Conservation (phyloP, 2,113 vertebrate genomes). For the Aegotheles bennettii region DNA sequence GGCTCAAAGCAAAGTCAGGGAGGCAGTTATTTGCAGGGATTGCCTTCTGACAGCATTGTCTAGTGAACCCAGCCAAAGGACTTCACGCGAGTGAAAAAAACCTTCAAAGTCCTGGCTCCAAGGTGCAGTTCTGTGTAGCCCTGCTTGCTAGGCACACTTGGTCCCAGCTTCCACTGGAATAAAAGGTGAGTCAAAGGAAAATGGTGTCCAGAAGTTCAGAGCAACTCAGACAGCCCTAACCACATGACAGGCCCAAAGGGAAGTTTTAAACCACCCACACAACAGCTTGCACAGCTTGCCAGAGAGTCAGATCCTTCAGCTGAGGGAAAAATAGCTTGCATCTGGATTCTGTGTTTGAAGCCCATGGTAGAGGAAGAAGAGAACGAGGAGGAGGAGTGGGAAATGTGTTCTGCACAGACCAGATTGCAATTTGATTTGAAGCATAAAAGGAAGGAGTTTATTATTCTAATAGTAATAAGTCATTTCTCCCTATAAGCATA, state of each 20-base stretch:
- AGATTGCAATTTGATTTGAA: conserved; percentile 56
- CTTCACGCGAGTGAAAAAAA: neutral
- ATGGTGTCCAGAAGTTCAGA: conserved; percentile 56
- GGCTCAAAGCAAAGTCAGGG: neutral
- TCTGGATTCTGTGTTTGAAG: conserved; percentile 69
- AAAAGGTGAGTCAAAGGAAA: conserved; percentile 71
- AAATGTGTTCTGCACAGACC: conserved; percentile 17
- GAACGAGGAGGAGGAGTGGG: conserved; percentile 55
- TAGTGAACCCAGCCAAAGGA: neutral
- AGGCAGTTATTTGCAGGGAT: conserved; percentile 15
- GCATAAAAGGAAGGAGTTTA: conserved; percentile 59
- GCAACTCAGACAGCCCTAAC: conserved; percentile 63
- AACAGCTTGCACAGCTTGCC: conserved; percentile 66
- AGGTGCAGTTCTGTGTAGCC: neutral
- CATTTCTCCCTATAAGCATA: conserved; percentile 26
- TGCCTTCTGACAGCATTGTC: neutral
- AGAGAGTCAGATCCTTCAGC: conserved; percentile 62
- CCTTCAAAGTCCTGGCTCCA: neutral
- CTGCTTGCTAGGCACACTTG: neutral
- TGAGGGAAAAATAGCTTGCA: conserved; percentile 57
- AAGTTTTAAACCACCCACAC: conserved; percentile 69
- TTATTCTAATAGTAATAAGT: conserved; percentile 62
- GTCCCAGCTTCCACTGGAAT: conserved; percentile 38
- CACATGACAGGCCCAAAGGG: conserved; percentile 67
- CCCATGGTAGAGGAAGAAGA: conserved; percentile 56